Evolutionary conservation across 2,113 vertebrate genomes (phyloP).

Genomic region (Tiliqua scincoides): DNA sequence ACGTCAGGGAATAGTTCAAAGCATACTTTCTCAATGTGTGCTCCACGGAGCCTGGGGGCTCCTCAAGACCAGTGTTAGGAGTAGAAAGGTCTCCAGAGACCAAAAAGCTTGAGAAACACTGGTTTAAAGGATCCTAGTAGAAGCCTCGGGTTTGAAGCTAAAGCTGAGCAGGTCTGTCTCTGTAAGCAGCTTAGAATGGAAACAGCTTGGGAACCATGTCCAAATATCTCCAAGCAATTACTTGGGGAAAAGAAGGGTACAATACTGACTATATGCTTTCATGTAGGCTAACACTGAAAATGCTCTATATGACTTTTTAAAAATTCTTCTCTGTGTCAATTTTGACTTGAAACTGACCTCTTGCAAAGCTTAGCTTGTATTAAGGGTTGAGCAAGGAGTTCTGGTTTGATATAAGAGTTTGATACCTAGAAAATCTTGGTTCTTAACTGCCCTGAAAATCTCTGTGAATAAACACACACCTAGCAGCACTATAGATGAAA

Average conservation of each 20-base stretch:
- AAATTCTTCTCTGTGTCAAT: not conserved
- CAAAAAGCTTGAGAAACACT: too few relatives aligned
- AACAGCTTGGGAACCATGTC: too few relatives aligned
- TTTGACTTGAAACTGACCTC: not conserved
- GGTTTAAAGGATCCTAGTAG: too few relatives aligned
- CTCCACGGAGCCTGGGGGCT: too few relatives aligned
- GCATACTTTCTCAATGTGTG: not conserved
- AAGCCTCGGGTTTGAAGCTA: too few relatives aligned
- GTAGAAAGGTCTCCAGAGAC: too few relatives aligned
- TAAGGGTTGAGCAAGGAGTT: not conserved
- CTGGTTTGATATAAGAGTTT: too few relatives aligned
- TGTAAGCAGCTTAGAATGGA: too few relatives aligned
- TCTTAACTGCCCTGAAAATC: not conserved
- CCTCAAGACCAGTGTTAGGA: too few relatives aligned
- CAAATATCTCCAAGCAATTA: too few relatives aligned
- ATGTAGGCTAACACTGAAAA: not conserved
- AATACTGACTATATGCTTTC: not conserved
- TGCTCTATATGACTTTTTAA: not conserved
- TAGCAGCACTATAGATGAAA: not conserved
- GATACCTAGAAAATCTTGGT: not conserved
- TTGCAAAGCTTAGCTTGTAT: not conserved
- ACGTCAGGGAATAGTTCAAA: not conserved
- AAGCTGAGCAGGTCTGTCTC: too few relatives aligned
- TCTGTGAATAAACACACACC: not conserved
- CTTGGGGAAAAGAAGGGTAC: not conserved